These are phyloP conservation scores for Creontiades dilutus DNA, from an alignment of 2,888 invertebrate species.

Conservation along the genomic window DNA sequence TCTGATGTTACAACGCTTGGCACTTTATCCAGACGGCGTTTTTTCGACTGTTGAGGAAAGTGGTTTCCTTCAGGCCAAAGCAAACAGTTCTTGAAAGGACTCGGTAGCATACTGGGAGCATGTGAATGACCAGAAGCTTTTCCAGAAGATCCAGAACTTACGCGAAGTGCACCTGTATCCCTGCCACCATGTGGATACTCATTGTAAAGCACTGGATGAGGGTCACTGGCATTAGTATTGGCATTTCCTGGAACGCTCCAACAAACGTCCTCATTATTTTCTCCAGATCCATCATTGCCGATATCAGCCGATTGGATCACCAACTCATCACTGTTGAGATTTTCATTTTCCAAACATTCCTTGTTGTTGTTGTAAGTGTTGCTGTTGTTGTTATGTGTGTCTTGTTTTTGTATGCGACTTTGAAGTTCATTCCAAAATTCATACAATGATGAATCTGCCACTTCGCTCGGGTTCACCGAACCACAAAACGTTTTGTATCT, in stretches of 20 bases:
- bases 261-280: slow-evolving; percentile 48
- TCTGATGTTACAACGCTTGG: too few relatives aligned
- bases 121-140: slow-evolving; percentile 46
- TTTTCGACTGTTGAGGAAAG: slow-evolving; percentile 49
- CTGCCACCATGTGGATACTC: slow-evolving; percentile 52
- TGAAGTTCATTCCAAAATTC: slow-evolving; percentile 54
- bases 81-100: slow-evolving; percentile 52
- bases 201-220: slow-evolving; percentile 54
- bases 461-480: slow-evolving; percentile 48
- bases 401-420: slow-evolving; percentile 54
- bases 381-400: slow-evolving; percentile 49
- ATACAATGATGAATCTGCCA: slow-evolving; percentile 49
- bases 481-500: slow-evolving; percentile 42
- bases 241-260: slow-evolving; percentile 53
- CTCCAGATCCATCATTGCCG: slow-evolving; percentile 53
- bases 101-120: slow-evolving; percentile 52
- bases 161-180: slow-evolving; percentile 48
- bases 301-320: slow-evolving; percentile 50
- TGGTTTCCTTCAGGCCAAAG: slow-evolving; percentile 50
- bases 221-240: slow-evolving; percentile 49
- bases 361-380: slow-evolving; percentile 46
- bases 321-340: slow-evolving; percentile 54
- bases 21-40: slow-evolving; percentile 31
- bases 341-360: slow-evolving; percentile 54
- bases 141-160: slow-evolving; percentile 51